Evolutionary conservation across 2,888 invertebrate species (phyloP).

Genomic region (Sinohyriopsis cumingii): DNA sequence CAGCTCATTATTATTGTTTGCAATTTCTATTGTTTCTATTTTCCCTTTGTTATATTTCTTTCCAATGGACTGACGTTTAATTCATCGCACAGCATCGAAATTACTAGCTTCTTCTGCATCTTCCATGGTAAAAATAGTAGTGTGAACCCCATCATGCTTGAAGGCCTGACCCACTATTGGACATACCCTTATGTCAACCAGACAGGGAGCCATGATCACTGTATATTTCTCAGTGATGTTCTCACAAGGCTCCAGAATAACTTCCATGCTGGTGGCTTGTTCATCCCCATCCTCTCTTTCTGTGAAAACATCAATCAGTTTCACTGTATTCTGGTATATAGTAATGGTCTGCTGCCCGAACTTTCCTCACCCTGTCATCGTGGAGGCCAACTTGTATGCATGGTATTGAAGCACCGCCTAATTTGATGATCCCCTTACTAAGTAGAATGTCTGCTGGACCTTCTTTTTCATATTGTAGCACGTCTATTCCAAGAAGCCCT

Average conservation of each 20-base stretch:
- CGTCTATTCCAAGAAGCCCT: no score
- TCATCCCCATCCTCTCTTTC: slow-evolving; percentile 19
- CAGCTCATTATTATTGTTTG: no score
- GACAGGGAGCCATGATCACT: background rate
- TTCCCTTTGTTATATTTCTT: no score
- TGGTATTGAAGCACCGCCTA: no score
- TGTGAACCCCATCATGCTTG: no score
- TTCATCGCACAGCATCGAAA: no score
- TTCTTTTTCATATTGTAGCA: slow-evolving; percentile 10
- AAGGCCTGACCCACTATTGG: slow-evolving; percentile 10
- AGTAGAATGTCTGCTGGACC: slow-evolving; percentile 24
- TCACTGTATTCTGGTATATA: slow-evolving; percentile 22
- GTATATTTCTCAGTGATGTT: slow-evolving; percentile 19
- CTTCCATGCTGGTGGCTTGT: slow-evolving; percentile 1
- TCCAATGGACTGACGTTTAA: no score
- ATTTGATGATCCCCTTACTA: slow-evolving; percentile 4
- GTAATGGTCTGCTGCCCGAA: background rate
- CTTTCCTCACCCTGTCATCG: no score
- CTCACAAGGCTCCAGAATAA: slow-evolving; percentile 24
- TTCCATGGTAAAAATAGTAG: no score
- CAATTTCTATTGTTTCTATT: no score
- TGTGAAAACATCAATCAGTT: slow-evolving; percentile 28
- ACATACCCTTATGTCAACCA: slow-evolving; percentile 3
- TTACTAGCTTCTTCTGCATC: no score
- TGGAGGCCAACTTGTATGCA: no score